phyloP scores from a whole-genome alignment of 2,797 vertebrate genomes.

The Tarsius wallacei region DNA sequence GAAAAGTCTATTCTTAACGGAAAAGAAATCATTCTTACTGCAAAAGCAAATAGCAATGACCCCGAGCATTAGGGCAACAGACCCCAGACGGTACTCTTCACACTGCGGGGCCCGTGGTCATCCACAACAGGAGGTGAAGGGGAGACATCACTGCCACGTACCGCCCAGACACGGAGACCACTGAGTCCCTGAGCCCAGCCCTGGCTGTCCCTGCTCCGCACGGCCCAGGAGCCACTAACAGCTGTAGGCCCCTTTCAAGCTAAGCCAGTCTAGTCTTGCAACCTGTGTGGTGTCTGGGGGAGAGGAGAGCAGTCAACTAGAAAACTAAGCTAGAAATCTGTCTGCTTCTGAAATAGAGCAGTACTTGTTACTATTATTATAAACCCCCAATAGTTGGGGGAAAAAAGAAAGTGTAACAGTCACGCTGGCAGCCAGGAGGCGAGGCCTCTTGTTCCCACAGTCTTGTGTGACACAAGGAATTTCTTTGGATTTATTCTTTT shows the following conservation, averaged over 20 bases:
- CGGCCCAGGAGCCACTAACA: background rate
- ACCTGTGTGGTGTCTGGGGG: background rate
- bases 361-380: background rate
- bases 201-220: background rate
- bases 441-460: background rate
- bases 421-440: background rate
- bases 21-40: slow-evolving; percentile 63
- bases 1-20: slow-evolving; percentile 75
- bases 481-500: background rate
- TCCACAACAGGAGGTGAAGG: background rate
- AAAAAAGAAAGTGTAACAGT: background rate
- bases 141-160: background rate
- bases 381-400: background rate
- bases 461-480: background rate
- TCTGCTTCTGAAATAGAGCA: background rate
- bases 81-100: slow-evolving; percentile 76
- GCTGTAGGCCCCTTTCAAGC: background rate
- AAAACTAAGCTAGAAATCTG: slow-evolving; percentile 26
- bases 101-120: slow-evolving; percentile 75
- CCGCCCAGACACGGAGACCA: background rate
- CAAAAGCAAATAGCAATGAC: slow-evolving; percentile 74
- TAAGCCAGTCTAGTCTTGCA: background rate
- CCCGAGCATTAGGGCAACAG: slow-evolving; percentile 67
- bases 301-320: background rate
- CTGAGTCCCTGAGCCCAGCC: background rate